Conservation (phyloP, 2,797 vertebrate species). For the Carcharodon carcharias region DNA sequence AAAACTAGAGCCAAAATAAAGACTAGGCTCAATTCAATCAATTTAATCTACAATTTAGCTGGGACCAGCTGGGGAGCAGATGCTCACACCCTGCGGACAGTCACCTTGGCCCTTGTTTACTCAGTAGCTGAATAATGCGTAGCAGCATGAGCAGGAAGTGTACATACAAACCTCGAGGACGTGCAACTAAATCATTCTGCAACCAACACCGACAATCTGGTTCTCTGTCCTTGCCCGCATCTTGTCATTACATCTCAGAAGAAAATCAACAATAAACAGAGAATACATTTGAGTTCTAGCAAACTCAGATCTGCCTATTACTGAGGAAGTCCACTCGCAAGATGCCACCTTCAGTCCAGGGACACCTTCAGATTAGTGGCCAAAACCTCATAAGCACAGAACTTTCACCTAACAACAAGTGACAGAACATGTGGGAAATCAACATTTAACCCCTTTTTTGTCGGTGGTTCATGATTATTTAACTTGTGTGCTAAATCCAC, state of each 20-base stretch:
- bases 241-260: neutral
- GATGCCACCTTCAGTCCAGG: too few relatives aligned
- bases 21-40: neutral
- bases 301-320: neutral
- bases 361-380: neutral
- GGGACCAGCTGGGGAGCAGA: neutral
- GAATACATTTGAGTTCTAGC: neutral
- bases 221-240: neutral
- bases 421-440: neutral
- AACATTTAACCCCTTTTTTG: neutral
- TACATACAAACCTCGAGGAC: neutral
- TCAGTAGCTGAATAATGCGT: neutral
- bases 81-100: constrained; percentile 3
- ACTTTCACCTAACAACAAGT: neutral
- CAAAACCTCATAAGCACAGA: neutral
- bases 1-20: constrained; percentile 5
- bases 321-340: neutral
- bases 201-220: neutral
- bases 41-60: neutral
- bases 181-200: neutral
- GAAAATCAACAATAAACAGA: neutral
- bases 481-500: neutral
- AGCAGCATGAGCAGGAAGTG: neutral
- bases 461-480: neutral
- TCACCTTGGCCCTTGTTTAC: neutral